These are phyloP conservation scores for Crossocerus cetratus DNA, from an alignment of 2,888 invertebrate species.

Conservation along the genomic window DNA sequence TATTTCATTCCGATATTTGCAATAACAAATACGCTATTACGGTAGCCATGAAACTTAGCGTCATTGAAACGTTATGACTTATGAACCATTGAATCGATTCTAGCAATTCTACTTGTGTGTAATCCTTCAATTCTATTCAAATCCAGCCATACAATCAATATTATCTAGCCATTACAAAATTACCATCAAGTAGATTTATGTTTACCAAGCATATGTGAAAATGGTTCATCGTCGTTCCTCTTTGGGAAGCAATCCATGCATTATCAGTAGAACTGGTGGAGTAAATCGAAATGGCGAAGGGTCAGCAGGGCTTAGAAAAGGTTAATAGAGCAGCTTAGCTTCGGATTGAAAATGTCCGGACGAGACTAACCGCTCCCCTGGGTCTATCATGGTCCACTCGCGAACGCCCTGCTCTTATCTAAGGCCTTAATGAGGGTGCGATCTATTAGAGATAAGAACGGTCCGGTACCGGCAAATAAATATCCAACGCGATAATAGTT, in stretches of 20 bases:
- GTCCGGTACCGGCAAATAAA: slow-evolving; percentile 64
- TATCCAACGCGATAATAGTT: slow-evolving; percentile 60
- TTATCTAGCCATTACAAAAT: too few species aligned
- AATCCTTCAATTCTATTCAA: too few species aligned
- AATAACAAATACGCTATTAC: too few species aligned
- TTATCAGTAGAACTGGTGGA: slow-evolving; percentile 41
- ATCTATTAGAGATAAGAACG: slow-evolving; percentile 71
- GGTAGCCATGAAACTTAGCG: too few species aligned
- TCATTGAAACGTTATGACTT: too few species aligned
- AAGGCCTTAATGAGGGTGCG: slow-evolving; percentile 60
- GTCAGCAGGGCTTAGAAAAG: slow-evolving; percentile 46
- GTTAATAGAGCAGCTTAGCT: slow-evolving; percentile 63
- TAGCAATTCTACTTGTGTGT: too few species aligned
- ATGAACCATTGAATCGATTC: too few species aligned
- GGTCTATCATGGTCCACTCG: slow-evolving; percentile 40
- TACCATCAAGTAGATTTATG: too few species aligned
- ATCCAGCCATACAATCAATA: too few species aligned
- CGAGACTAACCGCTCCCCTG: slow-evolving; percentile 67
- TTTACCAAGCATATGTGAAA: too few species aligned
- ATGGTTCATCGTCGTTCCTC: too few species aligned
- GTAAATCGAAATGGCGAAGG: slow-evolving; percentile 62
- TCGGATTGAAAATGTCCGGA: slow-evolving; percentile 66
- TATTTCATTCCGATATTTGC: too few species aligned
- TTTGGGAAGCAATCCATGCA: slow-evolving; percentile 5
- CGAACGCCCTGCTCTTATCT: slow-evolving; percentile 61